Evolutionary conservation across 2,113 vertebrate genomes (phyloP), one percentile per base, ranked within the genome.

Genomic region (Sorex araneus): DNA sequence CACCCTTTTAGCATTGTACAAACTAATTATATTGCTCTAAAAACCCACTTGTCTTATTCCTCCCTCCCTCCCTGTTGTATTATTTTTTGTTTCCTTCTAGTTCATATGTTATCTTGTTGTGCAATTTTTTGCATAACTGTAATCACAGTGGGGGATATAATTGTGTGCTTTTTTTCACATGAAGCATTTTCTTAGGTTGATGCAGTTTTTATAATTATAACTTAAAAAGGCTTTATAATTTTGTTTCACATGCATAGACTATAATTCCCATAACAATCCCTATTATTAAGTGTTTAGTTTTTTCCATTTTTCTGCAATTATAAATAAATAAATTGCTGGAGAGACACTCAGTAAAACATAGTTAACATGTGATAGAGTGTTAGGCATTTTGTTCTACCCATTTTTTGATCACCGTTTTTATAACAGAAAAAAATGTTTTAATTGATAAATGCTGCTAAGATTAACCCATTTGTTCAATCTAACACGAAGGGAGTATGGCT

Each of bases 101-200:
- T 54, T 18, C n/a, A 60, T 60, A 43, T 50, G 28, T 83, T 60
- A 36, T 19, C 43, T n/a, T 23, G 30, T 36, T 76, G 73, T 27
- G 11, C 70, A 84, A 28, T 82, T 85, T 85, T 85, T 77, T 82
- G 66, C 57, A 18, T 21, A 87, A 47, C 15, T 81, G n/a, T 64
- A 74, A 84, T 64, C 30, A 34, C 63, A 73, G 15, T 27, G 16
- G 25, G 47, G 32, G 30, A 63, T 66, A 67, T 23, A 36, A 88
- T 88, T 95, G 90, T 90, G 19, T 25, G 19, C 28, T 32, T 32
- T 89, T 57, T 82, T 89, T 63, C 32, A 78, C n/a, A 40, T 47
- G 60, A 95, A 91, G 50, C 50, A 34, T 76, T 63, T 87, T 89
- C 90, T 75, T n/a, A 70, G 64, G 25, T 85, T 91, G 84, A 67